Base-by-base conservation (phyloP, 2,888 invertebrate species). In the Frankliniella intonsa region DNA sequence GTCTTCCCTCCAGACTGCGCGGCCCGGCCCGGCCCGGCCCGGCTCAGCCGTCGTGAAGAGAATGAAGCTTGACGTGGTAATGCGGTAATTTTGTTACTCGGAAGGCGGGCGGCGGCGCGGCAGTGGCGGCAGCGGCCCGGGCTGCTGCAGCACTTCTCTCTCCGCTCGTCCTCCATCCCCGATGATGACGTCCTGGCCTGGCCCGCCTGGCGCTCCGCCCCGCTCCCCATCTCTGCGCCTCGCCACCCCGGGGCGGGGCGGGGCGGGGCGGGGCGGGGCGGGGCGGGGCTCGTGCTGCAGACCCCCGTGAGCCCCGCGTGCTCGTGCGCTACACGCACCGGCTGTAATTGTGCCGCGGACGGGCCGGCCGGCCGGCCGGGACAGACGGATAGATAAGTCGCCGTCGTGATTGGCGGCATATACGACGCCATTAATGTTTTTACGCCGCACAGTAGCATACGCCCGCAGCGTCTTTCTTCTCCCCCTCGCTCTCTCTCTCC, bases 41-140 rank as follows among this genome's bases (percentile, higher is more conserved):
- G 19, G 62, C 62, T 62, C 62, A n/a, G 17, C 62, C 17, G 14
- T 62, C 62, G 62, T n/a, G 62, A n/a, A n/a, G 62, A 62, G n/a
- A 17, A 62, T 62, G 62, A 62, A 62, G 62, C 62, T n/a, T 62
- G 62, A 62, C 62, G 62, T 62, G 19, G 62, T 62, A 62, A 62
- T 62, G 62, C n/a, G 62, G 62, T 62, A 62, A 62, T 62, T 62
- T 62, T 62, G 62, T 62, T 62, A 62, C 62, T n/a, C 62, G 62
- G 62, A 62, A 62, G 62, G 62, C 62, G n/a, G 38, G 38, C 38
- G 38, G 55, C 14, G 7, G 55, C 7, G 38, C 38, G 38, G 55
- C 14, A 55, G 55, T 55, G 2, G 55, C 55, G 12, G 55, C 55
- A 2, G 55, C 55, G 14, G 55, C 9, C 55, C 14, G 55, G 55